Percentiles rank a stretch among this genome's conserved stretches.
Conservation (phyloP, 2,113 vertebrate species). For the Catagonus wagneri region DNA sequence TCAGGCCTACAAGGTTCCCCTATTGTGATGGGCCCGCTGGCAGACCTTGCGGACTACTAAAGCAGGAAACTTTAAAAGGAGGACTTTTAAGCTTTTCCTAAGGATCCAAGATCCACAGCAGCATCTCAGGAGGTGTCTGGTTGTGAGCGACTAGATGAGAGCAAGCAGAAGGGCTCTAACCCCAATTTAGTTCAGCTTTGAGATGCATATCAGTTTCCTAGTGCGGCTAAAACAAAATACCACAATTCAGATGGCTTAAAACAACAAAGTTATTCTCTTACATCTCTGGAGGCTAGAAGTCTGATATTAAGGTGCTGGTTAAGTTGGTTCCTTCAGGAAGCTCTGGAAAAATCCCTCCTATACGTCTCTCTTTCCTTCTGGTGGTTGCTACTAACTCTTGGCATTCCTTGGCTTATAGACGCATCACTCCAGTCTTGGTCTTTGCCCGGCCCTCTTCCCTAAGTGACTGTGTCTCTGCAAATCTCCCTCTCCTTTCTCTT, state of each 20-base stretch:
- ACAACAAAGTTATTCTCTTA: not conserved
- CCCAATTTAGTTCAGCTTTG: not conserved
- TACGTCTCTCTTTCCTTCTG: not conserved
- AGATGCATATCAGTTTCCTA: not conserved
- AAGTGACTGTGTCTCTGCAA: not conserved
- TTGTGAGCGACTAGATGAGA: not conserved
- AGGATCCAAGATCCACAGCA: not conserved
- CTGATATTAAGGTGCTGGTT: not conserved
- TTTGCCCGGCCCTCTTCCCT: not conserved
- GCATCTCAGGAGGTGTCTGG: not conserved
- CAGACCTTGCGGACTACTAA: not conserved
- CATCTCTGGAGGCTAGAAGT: not conserved
- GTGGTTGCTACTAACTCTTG: not conserved
- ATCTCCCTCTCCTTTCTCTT: not conserved
- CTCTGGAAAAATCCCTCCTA: not conserved
- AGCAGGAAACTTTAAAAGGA: not conserved
- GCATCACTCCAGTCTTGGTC: not conserved
- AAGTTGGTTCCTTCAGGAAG: not conserved
- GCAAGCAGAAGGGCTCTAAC: not conserved
- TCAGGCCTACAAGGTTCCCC: slow-evolving; percentile 81
- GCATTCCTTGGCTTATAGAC: not conserved
- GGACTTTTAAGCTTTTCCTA: not conserved
- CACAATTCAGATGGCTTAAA: not conserved
- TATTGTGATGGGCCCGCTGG: slow-evolving; percentile 73
- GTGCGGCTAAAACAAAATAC: not conserved